Percentiles rank a stretch among this genome's conserved stretches.
These are phyloP conservation scores for Odontomyia ornata DNA, from an alignment of 2,888 invertebrate species.

Conservation along the genomic window DNA sequence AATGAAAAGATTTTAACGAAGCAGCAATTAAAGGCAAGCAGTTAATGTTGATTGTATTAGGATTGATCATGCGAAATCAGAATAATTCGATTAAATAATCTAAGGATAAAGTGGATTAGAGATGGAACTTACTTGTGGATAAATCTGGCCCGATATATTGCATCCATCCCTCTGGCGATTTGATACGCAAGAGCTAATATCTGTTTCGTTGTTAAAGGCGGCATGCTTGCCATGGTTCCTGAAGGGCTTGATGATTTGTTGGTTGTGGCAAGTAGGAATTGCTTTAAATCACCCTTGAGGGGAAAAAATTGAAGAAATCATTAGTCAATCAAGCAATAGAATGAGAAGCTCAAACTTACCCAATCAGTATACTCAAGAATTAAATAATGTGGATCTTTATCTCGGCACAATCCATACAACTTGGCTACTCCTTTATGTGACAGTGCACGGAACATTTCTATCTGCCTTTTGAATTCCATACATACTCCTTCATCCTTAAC, in stretches of 20 bases:
- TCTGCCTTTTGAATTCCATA: conserved; percentile 86
- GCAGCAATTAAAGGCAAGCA: neutral
- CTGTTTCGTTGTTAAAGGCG: conserved; percentile 74
- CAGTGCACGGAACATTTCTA: conserved; percentile 86
- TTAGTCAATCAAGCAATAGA: too few species aligned
- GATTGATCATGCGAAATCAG: neutral
- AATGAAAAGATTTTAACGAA: neutral
- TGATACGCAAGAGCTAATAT: conserved; percentile 76
- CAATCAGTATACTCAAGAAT: conserved; percentile 92
- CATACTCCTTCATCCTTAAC: conserved; percentile 81
- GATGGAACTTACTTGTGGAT: conserved; percentile 75
- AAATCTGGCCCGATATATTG: conserved; percentile 76
- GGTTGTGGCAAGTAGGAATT: conserved; percentile 75
- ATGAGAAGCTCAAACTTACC: conserved; percentile 68
- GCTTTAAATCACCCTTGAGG: conserved; percentile 88
- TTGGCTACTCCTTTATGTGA: conserved; percentile 83
- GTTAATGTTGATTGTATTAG: neutral
- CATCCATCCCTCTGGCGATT: conserved; percentile 83
- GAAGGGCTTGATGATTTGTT: conserved; percentile 58
- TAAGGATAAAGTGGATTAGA: neutral
- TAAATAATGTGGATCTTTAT: conserved; percentile 87
- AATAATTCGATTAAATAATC: neutral
- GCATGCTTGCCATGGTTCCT: conserved; percentile 60
- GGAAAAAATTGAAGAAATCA: neutral
- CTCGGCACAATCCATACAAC: conserved; percentile 82